Conservation (phyloP, 2,113 vertebrate species). For the Montifringilla adamsi region DNA sequence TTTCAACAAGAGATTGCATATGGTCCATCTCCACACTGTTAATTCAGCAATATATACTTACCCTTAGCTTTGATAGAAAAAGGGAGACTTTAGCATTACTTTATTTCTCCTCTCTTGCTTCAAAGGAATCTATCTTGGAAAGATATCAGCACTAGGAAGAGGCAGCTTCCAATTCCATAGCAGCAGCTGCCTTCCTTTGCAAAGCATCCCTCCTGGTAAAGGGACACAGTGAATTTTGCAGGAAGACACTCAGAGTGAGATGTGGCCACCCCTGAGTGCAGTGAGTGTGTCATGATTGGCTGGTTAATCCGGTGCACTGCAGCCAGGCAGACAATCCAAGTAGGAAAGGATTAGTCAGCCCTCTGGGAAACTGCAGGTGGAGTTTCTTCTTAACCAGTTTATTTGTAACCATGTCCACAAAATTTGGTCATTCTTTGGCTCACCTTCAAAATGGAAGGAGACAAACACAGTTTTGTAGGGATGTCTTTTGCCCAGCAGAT, state of each 20-base stretch:
- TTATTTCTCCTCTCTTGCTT: not conserved
- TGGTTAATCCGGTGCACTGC: not conserved
- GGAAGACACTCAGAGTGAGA: not conserved
- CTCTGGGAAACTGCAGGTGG: slow-evolving; percentile 32
- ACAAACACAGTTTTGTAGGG: not conserved
- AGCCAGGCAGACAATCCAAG: not conserved
- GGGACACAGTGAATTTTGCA: not conserved
- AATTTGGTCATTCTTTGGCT: slow-evolving; percentile 1
- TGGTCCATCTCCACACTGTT: not conserved
- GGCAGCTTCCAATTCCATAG: not conserved
- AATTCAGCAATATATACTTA: not conserved
- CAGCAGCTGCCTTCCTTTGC: not conserved
- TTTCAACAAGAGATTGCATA: not conserved
- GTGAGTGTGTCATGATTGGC: not conserved
- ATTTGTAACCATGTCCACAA: not conserved
- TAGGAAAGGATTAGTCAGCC: slow-evolving; percentile 36
- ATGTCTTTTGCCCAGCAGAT: not conserved
- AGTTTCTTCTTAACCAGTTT: slow-evolving; percentile 14
- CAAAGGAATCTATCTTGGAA: not conserved
- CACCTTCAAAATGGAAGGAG: not conserved
- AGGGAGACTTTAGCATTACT: too few species aligned
- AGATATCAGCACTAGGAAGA: not conserved
- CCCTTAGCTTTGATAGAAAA: not conserved
- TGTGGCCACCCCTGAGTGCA: not conserved
- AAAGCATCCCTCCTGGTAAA: not conserved